Conservation (phyloP, 2,113 vertebrate genomes). For the Nasalis larvatus region DNA sequence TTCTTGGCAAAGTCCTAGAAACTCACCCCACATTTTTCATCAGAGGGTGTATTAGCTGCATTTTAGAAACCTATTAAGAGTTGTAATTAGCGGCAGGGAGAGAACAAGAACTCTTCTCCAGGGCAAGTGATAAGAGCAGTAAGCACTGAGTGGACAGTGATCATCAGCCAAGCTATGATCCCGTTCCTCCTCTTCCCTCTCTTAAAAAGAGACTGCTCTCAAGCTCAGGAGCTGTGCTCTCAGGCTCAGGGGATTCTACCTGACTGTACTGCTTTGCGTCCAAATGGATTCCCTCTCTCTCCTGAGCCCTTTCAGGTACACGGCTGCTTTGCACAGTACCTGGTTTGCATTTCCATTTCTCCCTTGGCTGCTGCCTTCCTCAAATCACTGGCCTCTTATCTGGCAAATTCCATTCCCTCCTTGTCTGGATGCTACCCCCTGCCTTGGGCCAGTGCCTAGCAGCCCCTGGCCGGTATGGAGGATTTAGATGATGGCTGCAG, state of each 20-base stretch:
- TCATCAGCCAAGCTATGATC: background rate
- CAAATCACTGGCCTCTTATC: background rate
- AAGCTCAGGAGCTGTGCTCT: background rate
- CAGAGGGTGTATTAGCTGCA: background rate
- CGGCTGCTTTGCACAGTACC: background rate
- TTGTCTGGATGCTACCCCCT: background rate
- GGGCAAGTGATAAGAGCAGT: background rate
- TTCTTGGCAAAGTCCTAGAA: background rate
- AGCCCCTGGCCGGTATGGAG: background rate
- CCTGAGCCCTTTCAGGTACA: background rate
- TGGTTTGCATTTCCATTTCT: background rate
- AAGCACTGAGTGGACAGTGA: background rate
- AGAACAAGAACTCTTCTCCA: background rate
- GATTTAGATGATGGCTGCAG: background rate
- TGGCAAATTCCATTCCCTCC: background rate
- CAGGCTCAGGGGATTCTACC: background rate
- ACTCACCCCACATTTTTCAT: background rate
- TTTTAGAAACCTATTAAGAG: background rate
- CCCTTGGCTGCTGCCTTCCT: background rate
- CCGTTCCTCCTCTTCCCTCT: background rate
- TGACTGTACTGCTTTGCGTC: background rate
- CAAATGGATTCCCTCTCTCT: background rate
- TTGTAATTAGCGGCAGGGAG: background rate
- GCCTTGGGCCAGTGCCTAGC: background rate
- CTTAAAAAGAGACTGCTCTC: background rate